These are phyloP conservation scores for Smittia aterrima DNA, from an alignment of 2,888 invertebrate species.

Conservation along the genomic window DNA sequence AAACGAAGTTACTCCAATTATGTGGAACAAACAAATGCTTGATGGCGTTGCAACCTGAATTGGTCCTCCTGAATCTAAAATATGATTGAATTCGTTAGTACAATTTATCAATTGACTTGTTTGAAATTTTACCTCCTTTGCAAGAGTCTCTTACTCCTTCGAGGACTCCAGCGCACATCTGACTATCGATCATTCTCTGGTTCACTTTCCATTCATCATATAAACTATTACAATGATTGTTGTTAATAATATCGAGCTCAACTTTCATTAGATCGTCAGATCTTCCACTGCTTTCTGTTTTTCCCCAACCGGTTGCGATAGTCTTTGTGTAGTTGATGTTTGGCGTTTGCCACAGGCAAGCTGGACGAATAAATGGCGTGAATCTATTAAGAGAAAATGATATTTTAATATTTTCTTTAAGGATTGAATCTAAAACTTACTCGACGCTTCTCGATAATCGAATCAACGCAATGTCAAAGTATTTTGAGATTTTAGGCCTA, in stretches of 20 bases:
- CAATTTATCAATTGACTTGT: too few relatives aligned
- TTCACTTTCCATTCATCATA: slow-evolving; percentile 46
- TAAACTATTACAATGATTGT: slow-evolving; percentile 48
- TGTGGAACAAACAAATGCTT: slow-evolving; percentile 51
- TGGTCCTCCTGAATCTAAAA: slow-evolving; percentile 53
- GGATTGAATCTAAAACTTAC: slow-evolving; percentile 12
- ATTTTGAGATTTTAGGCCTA: slow-evolving; percentile 52
- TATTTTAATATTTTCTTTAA: too few relatives aligned
- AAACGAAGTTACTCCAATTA: slow-evolving; percentile 53
- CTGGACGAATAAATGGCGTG: slow-evolving; percentile 49
- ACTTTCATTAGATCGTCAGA: slow-evolving; percentile 53
- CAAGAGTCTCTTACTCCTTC: slow-evolving; percentile 46
- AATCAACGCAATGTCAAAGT: slow-evolving; percentile 62
- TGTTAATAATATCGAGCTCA: slow-evolving; percentile 49
- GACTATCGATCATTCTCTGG: slow-evolving; percentile 45
- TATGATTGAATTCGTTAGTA: too few relatives aligned
- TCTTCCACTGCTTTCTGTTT: slow-evolving; percentile 47
- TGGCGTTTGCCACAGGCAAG: slow-evolving; percentile 50
- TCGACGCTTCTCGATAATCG: slow-evolving; percentile 50
- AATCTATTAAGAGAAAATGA: too few relatives aligned
- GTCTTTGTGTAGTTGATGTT: slow-evolving; percentile 46
- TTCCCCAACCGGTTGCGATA: slow-evolving; percentile 53
- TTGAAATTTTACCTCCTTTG: slow-evolving; percentile 43
- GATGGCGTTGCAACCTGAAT: slow-evolving; percentile 49
- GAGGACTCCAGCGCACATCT: slow-evolving; percentile 49